Base-by-base conservation (phyloP, 2,113 vertebrate species). In the Leucopsar rothschildi region DNA sequence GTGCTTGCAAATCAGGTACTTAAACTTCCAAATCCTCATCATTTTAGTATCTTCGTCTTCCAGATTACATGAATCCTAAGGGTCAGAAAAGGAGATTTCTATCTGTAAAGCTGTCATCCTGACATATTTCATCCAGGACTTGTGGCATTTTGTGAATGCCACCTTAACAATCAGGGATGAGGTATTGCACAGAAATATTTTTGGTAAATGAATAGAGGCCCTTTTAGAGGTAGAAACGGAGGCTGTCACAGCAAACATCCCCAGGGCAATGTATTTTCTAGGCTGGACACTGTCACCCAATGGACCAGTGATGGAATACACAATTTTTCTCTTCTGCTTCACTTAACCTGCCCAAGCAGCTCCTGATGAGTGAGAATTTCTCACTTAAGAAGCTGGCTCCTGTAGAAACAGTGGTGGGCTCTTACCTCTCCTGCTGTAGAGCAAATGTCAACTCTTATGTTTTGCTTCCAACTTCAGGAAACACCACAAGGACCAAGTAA, bases 141-240 rank as follows among this genome's bases (percentile, higher is more conserved):
- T 42, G 42, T 83, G 84, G 66, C 64, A 84, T 94, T 97, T 89
- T 79, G 49, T 61, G 88, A 92, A 91, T 93, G 89, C 65, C 70
- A 85, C 37, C 14, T 85, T 65, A 76, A 55, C 24, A 59, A 69
- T 61, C 37, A 69, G 16, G 27, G 79, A 61, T 82, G 70, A 91
- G 47, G 13, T 50, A 82, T 39, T 31, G 21, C 35, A n/a, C 63
- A 79, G 59, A 90, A 91, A 20, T 65, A 47, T 70, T 82, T 72
- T 82, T 84, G 55, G 10, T 15, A 80, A 82, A 61, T 40, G 73
- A 85, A 79, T 4, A 33, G 31, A 86, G 37, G 20, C 64, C 31
- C 31, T 50, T 69, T 79, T 75, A 84, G 35, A 79, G 37, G 25
- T 15, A 85, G 59, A 82, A 91, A 53, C 29, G 33, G 45, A 84